Evolutionary conservation across 2,888 invertebrate species (phyloP).

Genomic region (Vandiemenella viatica): DNA sequence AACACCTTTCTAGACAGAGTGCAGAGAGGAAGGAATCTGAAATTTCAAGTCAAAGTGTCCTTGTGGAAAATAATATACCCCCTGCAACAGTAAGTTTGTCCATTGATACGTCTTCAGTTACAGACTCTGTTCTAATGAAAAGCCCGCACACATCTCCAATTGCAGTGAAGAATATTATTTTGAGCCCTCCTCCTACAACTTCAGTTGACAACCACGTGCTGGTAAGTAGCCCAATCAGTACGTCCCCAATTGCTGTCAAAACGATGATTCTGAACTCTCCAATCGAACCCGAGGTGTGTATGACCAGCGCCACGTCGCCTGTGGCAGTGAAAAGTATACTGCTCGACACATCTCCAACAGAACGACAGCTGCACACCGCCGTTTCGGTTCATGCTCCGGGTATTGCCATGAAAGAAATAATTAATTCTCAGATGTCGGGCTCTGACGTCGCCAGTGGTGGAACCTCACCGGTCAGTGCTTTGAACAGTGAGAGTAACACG

Average conservation of each 20-base stretch:
- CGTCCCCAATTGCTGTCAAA: slow-evolving; percentile 10
- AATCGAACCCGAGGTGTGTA: not conserved
- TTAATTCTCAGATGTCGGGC: too few species aligned
- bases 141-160: too few species aligned
- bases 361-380: not conserved
- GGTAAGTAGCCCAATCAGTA: not conserved
- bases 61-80: too few species aligned
- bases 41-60: too few species aligned
- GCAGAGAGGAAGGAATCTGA: too few species aligned
- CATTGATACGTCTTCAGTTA: too few species aligned
- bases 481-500: too few species aligned
- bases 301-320: not conserved
- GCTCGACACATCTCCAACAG: not conserved
- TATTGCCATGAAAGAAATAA: not conserved
- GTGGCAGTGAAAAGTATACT: not conserved
- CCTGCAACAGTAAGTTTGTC: too few species aligned
- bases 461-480: too few species aligned
- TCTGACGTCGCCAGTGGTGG: too few species aligned
- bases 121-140: too few species aligned
- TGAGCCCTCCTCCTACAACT: slow-evolving; percentile 3
- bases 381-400: not conserved
- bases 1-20: slow-evolving; percentile 4
- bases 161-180: slow-evolving; percentile 11
- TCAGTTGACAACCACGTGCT: slow-evolving; percentile 1
- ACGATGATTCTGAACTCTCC: slow-evolving; percentile 25